Base-by-base conservation (phyloP, 2,113 vertebrate genomes). In the Brienomyrus brachyistius region DNA sequence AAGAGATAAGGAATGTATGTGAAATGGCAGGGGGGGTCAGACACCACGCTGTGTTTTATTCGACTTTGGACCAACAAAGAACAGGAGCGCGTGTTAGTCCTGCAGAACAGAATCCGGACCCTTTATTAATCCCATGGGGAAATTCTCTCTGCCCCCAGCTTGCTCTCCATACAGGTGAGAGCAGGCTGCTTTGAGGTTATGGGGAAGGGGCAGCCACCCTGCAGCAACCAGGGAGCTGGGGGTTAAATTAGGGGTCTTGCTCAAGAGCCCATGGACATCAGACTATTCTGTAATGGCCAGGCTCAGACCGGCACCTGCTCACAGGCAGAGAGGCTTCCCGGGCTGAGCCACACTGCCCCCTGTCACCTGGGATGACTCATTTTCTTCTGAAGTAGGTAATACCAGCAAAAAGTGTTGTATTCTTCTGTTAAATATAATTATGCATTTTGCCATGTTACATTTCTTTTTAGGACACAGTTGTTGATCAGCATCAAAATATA, bases 1-100 rank as follows among this genome's bases (percentile, higher is more conserved):
- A 80, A 80, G 74, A 80, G 74, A 80, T 80, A 80, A 80, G 74
- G 43, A 80, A 80, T 80, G 35, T 80, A 80, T 40, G 70, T 77
- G 70, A 77, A 77, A 77, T 17, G 70, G 70, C 70, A 77, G n/a
- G 74, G 31, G 31, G 1, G 74, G 31, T 43, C 15, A 40, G 74
- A 80, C 27, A 80, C 11, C 74, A 43, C 2, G 13, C 35, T 80
- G 35, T 80, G 17, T 80, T 80, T 80, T 80, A 40, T 80, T 80
- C 17, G 74, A 80, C 35, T 80, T 80, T 80, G 74, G 74, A 80
- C 74, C 74, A 80, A 80, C 31, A 40, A 40, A 70, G 3, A 40
- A 0, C 1, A 0, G 17, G 35, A 2, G 31, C 5, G 15, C 74
- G 19, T 8, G 74, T 80, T 43, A 80, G 74, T 13, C 35, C 15